A percentile compares a stretch with the other conserved stretches of the same genome.
Evolutionary conservation across 1,140 invertebrate species (phyloP).

Genomic region (Sminthurides bifidus): DNA sequence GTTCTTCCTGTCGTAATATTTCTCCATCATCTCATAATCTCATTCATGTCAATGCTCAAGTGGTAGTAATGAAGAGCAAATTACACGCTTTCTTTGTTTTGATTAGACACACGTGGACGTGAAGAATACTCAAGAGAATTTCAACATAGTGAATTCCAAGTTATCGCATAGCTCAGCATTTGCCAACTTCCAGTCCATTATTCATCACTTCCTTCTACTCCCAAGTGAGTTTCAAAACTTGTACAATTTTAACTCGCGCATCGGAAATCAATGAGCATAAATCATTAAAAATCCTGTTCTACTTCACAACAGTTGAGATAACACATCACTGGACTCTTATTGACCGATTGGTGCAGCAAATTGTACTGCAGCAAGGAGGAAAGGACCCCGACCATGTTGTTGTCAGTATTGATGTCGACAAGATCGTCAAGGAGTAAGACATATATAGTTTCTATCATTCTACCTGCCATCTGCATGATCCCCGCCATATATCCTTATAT

Average conservation of each 20-base stretch:
- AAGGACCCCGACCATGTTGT: slow-evolving; percentile 15
- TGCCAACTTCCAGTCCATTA: slow-evolving; percentile 78
- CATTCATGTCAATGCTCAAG: too few relatives aligned
- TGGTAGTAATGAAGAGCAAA: too few relatives aligned
- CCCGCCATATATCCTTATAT: too few relatives aligned
- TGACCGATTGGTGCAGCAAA: slow-evolving; percentile 90
- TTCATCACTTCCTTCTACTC: slow-evolving; percentile 81
- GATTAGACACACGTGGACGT: slow-evolving; percentile 79
- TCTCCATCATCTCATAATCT: too few relatives aligned
- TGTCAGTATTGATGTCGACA: slow-evolving; percentile 11
- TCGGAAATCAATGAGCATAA: neutral
- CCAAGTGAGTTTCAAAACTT: slow-evolving; percentile 56
- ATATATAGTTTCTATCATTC: neutral
- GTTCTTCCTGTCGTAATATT: too few relatives aligned
- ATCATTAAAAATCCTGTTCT: neutral
- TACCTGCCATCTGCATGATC: too few relatives aligned
- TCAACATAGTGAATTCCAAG: slow-evolving; percentile 79
- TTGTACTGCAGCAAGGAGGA: slow-evolving; percentile 43
- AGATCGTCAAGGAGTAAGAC: slow-evolving; percentile 19
- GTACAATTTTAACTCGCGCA: neutral
- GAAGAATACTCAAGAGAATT: slow-evolving; percentile 86
- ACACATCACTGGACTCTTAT: slow-evolving; percentile 85
- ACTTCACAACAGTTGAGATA: slow-evolving; percentile 3
- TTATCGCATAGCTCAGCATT: slow-evolving; percentile 85
- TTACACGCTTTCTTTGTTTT: too few relatives aligned